Base-by-base conservation (phyloP, 2,888 invertebrate genomes). In the Panzeria rudis region DNA sequence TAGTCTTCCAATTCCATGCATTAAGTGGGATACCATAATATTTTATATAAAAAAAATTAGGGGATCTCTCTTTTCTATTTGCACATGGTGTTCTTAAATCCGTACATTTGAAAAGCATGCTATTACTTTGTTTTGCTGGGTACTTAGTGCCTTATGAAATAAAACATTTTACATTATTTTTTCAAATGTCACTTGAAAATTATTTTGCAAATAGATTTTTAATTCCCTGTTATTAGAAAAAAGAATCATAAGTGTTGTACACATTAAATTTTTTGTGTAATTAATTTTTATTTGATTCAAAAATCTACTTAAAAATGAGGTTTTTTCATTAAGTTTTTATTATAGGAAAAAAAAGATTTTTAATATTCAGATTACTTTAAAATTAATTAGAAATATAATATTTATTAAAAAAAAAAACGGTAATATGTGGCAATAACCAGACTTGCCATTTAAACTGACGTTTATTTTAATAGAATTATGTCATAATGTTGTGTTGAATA, bases 351-450 rank as follows among this genome's bases (percentile, higher is more conserved):
- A 50, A 68, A 52, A 35, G n/a, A n/a, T n/a, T n/a, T 23, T 56
- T 41, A 61, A 61, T 35, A 50, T 41, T 35, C 35, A 25, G 59
- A 23, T 68, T 56, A 77, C 25, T 68, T 68, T 59, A 47, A 17
- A 64, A 62, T 54, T 6, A 29, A 68, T 68, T 68, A 71, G 77
- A 61, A 68, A 78, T 76, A 50, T 29, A 62, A 50, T 41, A 72
- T 59, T 50, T 73, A 50, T 73, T 69, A 38, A 50, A 54, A 64
- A n/a, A n/a, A 38, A 5, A 44, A 38, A 56, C 25, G 25, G 4
- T 52, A 25, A 52, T 38, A 35, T 56, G 41, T 29, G 11, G 59
- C 20, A 29, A 47, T 44, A 72, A 59, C 29, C n/a, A 32, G 29
- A 29, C 17, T 29, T 56, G 29, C 29, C 13, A 44, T 38, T 44